Evolutionary conservation across 2,888 invertebrate genomes (phyloP).

Genomic region (Junonia oenone): DNA sequence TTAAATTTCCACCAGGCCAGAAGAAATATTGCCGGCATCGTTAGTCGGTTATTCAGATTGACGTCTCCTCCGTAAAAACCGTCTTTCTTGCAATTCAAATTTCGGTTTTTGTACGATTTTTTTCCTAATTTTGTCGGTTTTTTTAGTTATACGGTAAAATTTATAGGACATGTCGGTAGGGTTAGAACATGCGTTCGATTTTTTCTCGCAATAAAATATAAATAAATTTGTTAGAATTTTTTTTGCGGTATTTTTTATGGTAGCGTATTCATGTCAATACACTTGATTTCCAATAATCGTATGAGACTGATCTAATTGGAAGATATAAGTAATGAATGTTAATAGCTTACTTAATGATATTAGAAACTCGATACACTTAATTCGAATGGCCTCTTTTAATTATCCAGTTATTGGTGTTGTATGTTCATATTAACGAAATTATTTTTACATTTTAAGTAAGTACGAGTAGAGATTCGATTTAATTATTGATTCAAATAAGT

Average conservation of each 20-base stretch:
- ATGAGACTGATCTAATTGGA: neutral
- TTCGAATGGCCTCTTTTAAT: neutral
- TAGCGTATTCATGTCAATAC: neutral
- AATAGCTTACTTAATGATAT: neutral
- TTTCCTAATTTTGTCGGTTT: slow-evolving; percentile 56
- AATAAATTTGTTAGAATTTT: neutral
- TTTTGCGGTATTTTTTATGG: neutral
- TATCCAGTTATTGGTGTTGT: neutral
- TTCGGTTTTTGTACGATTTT: slow-evolving; percentile 47
- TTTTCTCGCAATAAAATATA: slow-evolving; percentile 2
- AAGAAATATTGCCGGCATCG: slow-evolving; percentile 66
- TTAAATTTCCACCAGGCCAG: slow-evolving; percentile 52
- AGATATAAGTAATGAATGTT: neutral
- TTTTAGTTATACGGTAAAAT: slow-evolving; percentile 51
- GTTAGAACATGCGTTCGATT: neutral
- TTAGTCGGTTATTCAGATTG: slow-evolving; percentile 63
- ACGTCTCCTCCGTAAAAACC: slow-evolving; percentile 43
- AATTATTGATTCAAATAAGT: too few relatives aligned
- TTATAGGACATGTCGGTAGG: slow-evolving; percentile 40
- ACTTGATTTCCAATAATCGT: neutral
- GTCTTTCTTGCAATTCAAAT: slow-evolving; percentile 49
- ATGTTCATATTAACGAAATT: neutral
- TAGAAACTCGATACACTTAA: neutral
- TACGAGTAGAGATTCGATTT: too few relatives aligned
- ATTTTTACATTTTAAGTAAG: neutral